Percentiles rank a stretch among this genome's conserved stretches.
Evolutionary conservation across 2,113 vertebrate species (phyloP).

Genomic region (Xiphorhynchus elegans): DNA sequence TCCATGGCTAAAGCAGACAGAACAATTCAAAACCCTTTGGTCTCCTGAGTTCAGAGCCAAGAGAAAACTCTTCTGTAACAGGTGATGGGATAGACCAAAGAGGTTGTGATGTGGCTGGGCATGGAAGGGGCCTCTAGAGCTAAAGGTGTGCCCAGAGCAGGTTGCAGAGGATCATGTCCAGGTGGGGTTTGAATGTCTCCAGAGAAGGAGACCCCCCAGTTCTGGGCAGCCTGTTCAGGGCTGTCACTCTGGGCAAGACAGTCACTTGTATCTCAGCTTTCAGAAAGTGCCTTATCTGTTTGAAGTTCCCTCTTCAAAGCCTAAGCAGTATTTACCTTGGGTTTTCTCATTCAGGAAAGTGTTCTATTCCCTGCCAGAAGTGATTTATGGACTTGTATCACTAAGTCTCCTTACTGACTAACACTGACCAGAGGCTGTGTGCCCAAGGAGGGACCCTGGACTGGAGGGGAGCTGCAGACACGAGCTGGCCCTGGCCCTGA

Average conservation of each 20-base stretch:
- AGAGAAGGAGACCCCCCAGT: background rate
- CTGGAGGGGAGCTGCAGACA: background rate
- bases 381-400: background rate
- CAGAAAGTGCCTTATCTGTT: background rate
- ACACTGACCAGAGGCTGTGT: background rate
- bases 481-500: background rate
- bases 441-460: background rate
- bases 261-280: background rate
- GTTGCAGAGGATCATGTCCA: background rate
- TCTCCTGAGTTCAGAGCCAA: background rate
- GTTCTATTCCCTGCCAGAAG: background rate
- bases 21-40: background rate
- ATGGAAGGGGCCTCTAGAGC: background rate
- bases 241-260: background rate
- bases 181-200: background rate
- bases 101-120: background rate
- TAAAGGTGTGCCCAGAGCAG: background rate
- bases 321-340: background rate
- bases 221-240: background rate
- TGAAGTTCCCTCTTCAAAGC: background rate
- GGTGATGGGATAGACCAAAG: background rate
- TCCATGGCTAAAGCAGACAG: background rate
- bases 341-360: background rate
- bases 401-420: background rate
- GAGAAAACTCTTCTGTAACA: background rate